A percentile compares a stretch with the other conserved stretches of the same genome.
These are phyloP conservation scores for Tubulanus polymorphus DNA, from an alignment of 2,888 invertebrate species.

Conservation along the genomic window DNA sequence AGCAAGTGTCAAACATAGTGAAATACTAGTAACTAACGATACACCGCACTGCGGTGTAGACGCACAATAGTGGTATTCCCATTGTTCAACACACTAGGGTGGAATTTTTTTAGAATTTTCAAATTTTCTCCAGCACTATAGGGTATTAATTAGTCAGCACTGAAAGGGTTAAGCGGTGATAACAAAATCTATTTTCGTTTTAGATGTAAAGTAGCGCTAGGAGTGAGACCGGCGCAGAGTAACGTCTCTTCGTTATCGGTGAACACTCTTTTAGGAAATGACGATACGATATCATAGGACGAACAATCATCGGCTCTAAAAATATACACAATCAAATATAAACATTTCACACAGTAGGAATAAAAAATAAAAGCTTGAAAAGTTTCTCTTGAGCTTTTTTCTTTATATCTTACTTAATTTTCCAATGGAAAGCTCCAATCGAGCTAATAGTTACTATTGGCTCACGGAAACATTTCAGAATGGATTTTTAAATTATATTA, in stretches of 20 bases:
- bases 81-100: no score
- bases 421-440: not conserved
- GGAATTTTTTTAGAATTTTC: no score
- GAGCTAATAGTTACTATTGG: no score
- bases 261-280: slow-evolving; percentile 39
- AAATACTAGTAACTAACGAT: no score
- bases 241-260: slow-evolving; percentile 33
- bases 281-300: slow-evolving; percentile 37
- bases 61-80: no score
- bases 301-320: slow-evolving; percentile 18
- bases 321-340: slow-evolving; percentile 3
- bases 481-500: no score
- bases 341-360: not conserved
- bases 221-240: slow-evolving; percentile 41
- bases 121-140: no score
- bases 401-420: not conserved
- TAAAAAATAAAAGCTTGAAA: not conserved
- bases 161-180: no score
- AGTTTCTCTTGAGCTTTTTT: not conserved
- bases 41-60: no score
- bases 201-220: slow-evolving; percentile 46
- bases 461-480: no score
- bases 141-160: no score
- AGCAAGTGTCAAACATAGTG: no score
- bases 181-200: slow-evolving; percentile 23